phyloP scores from a whole-genome alignment of 2,888 invertebrate species.

The Nebria salina region DNA sequence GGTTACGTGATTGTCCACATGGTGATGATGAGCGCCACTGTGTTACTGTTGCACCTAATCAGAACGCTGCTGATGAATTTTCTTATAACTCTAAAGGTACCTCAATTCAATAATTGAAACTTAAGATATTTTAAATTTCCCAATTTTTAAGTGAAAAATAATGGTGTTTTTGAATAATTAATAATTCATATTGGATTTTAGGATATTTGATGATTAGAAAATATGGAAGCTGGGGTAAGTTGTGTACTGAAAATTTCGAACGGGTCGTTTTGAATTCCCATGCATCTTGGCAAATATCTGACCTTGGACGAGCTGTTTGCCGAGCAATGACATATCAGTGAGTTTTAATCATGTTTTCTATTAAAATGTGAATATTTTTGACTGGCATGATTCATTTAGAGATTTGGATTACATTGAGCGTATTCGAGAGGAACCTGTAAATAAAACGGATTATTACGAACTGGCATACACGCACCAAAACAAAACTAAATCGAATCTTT shows the following conservation, averaged over 20 bases:
- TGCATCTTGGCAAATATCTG: slow-evolving; percentile 72
- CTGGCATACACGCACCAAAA: slow-evolving; percentile 68
- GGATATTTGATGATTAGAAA: slow-evolving; percentile 80
- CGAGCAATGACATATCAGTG: slow-evolving; percentile 80
- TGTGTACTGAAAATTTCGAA: slow-evolving; percentile 76
- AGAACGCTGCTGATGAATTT: slow-evolving; percentile 68
- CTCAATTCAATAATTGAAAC: background rate
- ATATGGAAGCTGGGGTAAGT: slow-evolving; percentile 80
- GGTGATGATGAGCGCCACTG: slow-evolving; percentile 83
- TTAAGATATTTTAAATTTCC: slow-evolving; percentile 9
- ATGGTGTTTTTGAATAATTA: too few species aligned
- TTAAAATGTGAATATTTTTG: background rate
- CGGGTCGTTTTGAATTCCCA: slow-evolving; percentile 68
- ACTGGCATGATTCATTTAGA: slow-evolving; percentile 52
- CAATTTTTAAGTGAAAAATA: too few species aligned
- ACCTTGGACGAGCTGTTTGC: slow-evolving; percentile 80
- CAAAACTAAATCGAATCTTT: slow-evolving; percentile 69
- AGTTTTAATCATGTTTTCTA: slow-evolving; percentile 54
- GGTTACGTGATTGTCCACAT: slow-evolving; percentile 74
- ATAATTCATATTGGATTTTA: slow-evolving; percentile 50
- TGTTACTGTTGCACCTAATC: slow-evolving; percentile 70
- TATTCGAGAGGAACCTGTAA: slow-evolving; percentile 54
- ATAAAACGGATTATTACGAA: slow-evolving; percentile 66
- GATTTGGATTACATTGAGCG: slow-evolving; percentile 62
- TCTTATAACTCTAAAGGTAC: slow-evolving; percentile 72